Base-by-base conservation (phyloP, 2,888 invertebrate genomes). In the Trichopria drosophilae region DNA sequence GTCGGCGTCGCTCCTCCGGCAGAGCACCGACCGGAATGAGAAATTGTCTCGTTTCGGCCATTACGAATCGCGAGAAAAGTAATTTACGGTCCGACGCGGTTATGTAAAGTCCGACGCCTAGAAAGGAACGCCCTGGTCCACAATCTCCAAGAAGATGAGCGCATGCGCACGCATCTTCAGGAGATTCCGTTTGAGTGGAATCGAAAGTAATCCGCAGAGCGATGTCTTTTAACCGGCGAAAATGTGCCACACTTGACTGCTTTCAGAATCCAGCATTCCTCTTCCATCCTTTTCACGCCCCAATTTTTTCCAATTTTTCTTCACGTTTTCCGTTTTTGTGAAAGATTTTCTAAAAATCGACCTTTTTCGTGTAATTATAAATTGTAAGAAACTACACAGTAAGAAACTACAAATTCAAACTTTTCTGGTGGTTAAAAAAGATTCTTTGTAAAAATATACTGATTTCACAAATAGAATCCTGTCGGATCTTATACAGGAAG, bases 1-100 rank as follows among this genome's bases (percentile, higher is more conserved):
- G n/a, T n/a, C n/a, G 16, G 22, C 16, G 23, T 26, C 39, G 22
- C 31, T 6, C 1, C 6, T 5, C 9, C 10, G 9, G 51, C 56
- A 58, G 43, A 39, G 59, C 54, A 53, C 58, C 43, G 47, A 56
- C 37, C 44, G 16, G 47, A 43, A 52, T 62, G 53, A 55, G 36
- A 61, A 60, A 61, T 61, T 51, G 45, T 48, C 43, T 36, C 43
- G 47, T 50, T 53, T 51, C 54, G 52, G 53, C 47, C 39, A 39
- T 16, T 39, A 18, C 16, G 39, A 39, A 39, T 39, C 40, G 16
- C n/a, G 40, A 40, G 40, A 40, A 40, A 40, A 40, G 40, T 29
- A 40, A 40, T 40, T 40, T 40, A 40, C 40, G 40, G 19, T 40
- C 28, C 29, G 13, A 6, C 19, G 23, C 12, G 18, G 28, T 12